Evolutionary conservation across 2,113 vertebrate genomes (phyloP).

Genomic region (Hystrix cristata): DNA sequence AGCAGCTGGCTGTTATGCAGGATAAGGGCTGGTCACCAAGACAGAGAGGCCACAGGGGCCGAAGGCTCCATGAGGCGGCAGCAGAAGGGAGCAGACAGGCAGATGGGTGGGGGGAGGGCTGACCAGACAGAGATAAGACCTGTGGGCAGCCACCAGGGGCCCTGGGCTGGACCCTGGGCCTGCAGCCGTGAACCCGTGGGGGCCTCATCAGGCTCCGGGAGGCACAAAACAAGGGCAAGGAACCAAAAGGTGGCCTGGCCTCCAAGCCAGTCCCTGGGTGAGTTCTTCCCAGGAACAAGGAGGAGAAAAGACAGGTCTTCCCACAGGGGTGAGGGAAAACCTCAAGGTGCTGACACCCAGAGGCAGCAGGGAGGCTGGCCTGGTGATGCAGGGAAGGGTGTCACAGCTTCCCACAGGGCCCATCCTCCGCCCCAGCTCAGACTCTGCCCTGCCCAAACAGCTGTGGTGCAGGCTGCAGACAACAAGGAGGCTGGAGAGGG

Average conservation of each 20-base stretch:
- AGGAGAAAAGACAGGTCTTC: not conserved
- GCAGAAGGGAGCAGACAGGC: not conserved
- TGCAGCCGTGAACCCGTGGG: not conserved
- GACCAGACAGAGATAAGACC: not conserved
- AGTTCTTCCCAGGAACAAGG: not conserved
- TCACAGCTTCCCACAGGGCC: not conserved
- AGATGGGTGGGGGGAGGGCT: not conserved
- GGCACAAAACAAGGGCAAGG: not conserved
- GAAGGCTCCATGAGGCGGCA: not conserved
- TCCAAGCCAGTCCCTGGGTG: not conserved
- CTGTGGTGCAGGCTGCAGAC: not conserved
- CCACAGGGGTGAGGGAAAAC: not conserved
- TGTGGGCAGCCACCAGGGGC: not conserved
- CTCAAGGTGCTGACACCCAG: fast-evolving
- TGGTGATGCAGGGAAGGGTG: fast-evolving
- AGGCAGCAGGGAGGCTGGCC: not conserved
- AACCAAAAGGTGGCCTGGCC: not conserved
- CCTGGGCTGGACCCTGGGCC: not conserved
- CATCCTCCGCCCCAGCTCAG: fast-evolving
- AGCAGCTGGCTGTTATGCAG: not conserved
- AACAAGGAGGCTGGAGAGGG: not conserved
- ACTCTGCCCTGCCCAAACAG: not conserved
- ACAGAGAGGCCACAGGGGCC: not conserved
- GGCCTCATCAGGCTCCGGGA: not conserved
- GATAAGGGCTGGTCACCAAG: fast-evolving